Evolutionary conservation across 2,113 vertebrate species (phyloP).

Genomic region (Paralichthys olivaceus): DNA sequence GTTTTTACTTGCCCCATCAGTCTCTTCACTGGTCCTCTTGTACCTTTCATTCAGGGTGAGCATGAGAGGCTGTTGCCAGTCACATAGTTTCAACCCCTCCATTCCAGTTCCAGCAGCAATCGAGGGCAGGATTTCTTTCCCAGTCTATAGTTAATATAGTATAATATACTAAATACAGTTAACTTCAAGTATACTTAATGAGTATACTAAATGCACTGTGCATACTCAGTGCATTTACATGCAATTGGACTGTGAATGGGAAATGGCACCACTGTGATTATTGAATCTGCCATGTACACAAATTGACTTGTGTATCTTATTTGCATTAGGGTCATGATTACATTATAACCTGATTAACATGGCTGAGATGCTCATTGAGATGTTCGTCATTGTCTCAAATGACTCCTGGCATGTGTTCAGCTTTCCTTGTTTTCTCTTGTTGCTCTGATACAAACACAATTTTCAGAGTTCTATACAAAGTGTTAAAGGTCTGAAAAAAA

Average conservation of each 20-base stretch:
- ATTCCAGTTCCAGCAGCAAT: too few species aligned
- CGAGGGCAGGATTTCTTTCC: too few species aligned
- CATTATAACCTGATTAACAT: conserved; percentile 43
- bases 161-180: too few species aligned
- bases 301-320: conserved; percentile 51
- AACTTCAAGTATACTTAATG: too few species aligned
- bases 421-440: background rate
- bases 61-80: too few species aligned
- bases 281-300: conserved; percentile 49
- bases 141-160: too few species aligned
- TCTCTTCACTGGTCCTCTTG: too few species aligned
- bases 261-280: conserved; percentile 21
- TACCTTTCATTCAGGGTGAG: too few species aligned
- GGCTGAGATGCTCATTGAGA: conserved; percentile 32
- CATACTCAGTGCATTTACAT: conserved; percentile 15
- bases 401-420: conserved; percentile 15
- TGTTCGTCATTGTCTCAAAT: conserved; percentile 39
- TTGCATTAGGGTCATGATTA: conserved; percentile 50
- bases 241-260: conserved; percentile 10
- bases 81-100: too few species aligned
- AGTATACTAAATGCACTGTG: too few species aligned
- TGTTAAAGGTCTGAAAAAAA: conserved; percentile 1
- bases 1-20: too few species aligned
- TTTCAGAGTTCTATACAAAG: background rate
- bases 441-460: conserved; percentile 8